These are phyloP conservation scores for Cheirogaleus major DNA, from an alignment of 2,797 vertebrate species.

Conservation along the genomic window DNA sequence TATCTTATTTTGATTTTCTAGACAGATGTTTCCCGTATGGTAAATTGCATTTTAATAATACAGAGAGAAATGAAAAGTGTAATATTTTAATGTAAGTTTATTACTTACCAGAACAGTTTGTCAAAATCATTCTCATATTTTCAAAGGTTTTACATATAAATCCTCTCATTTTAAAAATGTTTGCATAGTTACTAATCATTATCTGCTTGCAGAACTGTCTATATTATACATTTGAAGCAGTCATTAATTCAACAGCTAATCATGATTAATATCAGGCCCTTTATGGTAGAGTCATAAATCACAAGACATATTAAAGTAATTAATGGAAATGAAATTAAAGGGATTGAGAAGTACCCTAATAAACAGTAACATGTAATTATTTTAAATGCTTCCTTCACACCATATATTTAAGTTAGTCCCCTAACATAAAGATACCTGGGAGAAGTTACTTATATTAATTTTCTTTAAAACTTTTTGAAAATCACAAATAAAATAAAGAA, in stretches of 20 bases:
- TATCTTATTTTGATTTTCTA: constrained; percentile 57
- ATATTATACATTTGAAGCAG: constrained; percentile 30
- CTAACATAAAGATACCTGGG: background rate
- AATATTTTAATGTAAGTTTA: constrained; percentile 15
- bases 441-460: background rate
- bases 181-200: constrained; percentile 47
- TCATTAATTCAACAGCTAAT: constrained; percentile 60
- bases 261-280: constrained; percentile 15
- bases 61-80: background rate
- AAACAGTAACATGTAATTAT: constrained; percentile 15
- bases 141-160: constrained; percentile 47
- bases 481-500: background rate
- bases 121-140: background rate
- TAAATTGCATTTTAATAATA: constrained; percentile 49
- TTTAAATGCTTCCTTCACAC: background rate
- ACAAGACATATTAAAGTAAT: constrained; percentile 42
- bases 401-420: background rate
- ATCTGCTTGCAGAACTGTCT: constrained; percentile 24
- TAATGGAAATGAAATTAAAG: constrained; percentile 38
- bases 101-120: constrained; percentile 10
- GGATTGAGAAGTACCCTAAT: background rate
- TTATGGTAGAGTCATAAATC: constrained; percentile 39
- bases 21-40: constrained; percentile 62
- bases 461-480: background rate
- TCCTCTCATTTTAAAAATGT: constrained; percentile 46